Conservation (phyloP, 1,140 invertebrate genomes). For the Delia radicum region DNA sequence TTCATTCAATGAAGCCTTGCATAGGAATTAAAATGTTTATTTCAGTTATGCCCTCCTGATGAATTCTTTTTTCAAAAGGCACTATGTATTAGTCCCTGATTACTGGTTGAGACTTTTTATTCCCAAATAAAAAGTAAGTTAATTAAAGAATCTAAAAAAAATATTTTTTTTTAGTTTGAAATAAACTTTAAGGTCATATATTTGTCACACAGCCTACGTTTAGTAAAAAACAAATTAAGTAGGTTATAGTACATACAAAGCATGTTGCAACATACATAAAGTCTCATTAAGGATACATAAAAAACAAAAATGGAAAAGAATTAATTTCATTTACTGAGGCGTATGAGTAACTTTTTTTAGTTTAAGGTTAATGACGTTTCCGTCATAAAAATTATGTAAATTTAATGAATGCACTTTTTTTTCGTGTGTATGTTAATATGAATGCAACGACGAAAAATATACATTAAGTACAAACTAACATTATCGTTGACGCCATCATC, state of each 20-base stretch:
- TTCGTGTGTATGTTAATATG: background rate
- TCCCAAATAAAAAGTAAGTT: too few relatives aligned
- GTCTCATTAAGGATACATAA: background rate
- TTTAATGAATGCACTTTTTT: slow-evolving; percentile 27
- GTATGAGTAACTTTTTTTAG: slow-evolving; percentile 29
- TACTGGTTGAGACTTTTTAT: too few relatives aligned
- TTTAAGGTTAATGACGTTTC: slow-evolving; percentile 31
- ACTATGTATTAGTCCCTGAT: too few relatives aligned
- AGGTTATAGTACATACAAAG: slow-evolving; percentile 3
- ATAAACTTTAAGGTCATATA: too few relatives aligned
- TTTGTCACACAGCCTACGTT: too few relatives aligned
- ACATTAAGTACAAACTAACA: background rate
- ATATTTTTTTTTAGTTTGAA: too few relatives aligned
- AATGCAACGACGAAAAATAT: background rate
- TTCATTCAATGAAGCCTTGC: too few relatives aligned
- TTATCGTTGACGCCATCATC: background rate
- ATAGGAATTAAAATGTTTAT: too few relatives aligned
- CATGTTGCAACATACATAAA: slow-evolving; percentile 7
- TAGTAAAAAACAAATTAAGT: background rate
- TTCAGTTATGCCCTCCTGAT: too few relatives aligned
- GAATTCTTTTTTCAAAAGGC: too few relatives aligned
- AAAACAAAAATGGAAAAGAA: background rate
- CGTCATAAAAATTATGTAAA: slow-evolving; percentile 28
- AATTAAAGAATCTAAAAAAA: too few relatives aligned
- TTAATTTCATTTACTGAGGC: slow-evolving; percentile 21